Percentiles rank a stretch among this genome's conserved stretches.
Evolutionary conservation across 2,113 vertebrate genomes (phyloP).

Genomic region (Xenopus tropicalis): UCB_Xtro_10.0 CM004445.2:120194501-120195000

Average conservation of each 20-base stretch:
- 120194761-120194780: slow-evolving; percentile 27
- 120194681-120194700: slow-evolving; percentile 5
- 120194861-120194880: slow-evolving; percentile 12
- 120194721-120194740: slow-evolving; percentile 25
- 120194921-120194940: slow-evolving; percentile 23
- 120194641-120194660: background rate
- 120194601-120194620: background rate
- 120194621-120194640: background rate
- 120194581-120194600: background rate
- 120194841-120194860: slow-evolving; percentile 6
- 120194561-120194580: background rate
- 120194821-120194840: slow-evolving; percentile 13
- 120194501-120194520: too few relatives aligned
- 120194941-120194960: slow-evolving; percentile 19
- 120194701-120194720: slow-evolving; percentile 19
- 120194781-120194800: slow-evolving; percentile 12
- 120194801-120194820: slow-evolving; percentile 4
- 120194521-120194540: background rate
- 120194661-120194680: background rate
- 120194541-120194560: background rate
- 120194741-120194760: slow-evolving; percentile 30
- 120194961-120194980: slow-evolving; percentile 1
- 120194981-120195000: slow-evolving; percentile 27
- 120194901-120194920: slow-evolving; percentile 8
- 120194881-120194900: slow-evolving; percentile 16